Conservation (phyloP, 2,797 vertebrate genomes). For the Rhinogobio ventralis region DNA sequence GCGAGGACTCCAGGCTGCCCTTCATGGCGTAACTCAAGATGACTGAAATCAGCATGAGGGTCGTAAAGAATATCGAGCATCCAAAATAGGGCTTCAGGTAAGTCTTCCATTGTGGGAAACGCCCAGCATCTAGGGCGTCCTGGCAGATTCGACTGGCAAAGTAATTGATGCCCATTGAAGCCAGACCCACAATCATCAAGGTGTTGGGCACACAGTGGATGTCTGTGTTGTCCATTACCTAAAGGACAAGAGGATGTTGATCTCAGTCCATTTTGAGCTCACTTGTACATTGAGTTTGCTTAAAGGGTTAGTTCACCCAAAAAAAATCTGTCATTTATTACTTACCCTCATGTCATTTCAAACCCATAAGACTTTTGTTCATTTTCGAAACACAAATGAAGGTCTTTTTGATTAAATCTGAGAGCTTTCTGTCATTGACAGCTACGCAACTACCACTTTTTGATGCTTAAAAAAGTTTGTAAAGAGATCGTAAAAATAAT, state of each 20-base stretch:
- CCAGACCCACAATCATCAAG: slow-evolving; percentile 81
- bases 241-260: slow-evolving; percentile 20
- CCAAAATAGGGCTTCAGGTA: slow-evolving; percentile 81
- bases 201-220: slow-evolving; percentile 84
- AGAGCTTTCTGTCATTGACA: too few species aligned
- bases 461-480: too few species aligned
- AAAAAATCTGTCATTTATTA: not conserved
- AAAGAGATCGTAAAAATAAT: too few species aligned
- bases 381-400: not conserved
- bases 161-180: slow-evolving; percentile 81
- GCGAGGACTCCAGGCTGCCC: slow-evolving; percentile 80
- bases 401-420: not conserved
- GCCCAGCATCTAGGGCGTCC: slow-evolving; percentile 78
- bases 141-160: slow-evolving; percentile 82
- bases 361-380: not conserved
- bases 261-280: not conserved
- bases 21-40: slow-evolving; percentile 83
- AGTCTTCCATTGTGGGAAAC: slow-evolving; percentile 82
- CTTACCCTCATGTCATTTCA: too few species aligned
- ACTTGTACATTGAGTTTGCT: not conserved
- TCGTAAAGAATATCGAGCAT: slow-evolving; percentile 76
- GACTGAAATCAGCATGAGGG: slow-evolving; percentile 79
- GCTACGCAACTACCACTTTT: too few species aligned
- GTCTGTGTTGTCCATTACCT: slow-evolving; percentile 84
- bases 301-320: not conserved